phyloP scores from a whole-genome alignment of 2,797 vertebrate species.

The Acanthurus tractus region DNA sequence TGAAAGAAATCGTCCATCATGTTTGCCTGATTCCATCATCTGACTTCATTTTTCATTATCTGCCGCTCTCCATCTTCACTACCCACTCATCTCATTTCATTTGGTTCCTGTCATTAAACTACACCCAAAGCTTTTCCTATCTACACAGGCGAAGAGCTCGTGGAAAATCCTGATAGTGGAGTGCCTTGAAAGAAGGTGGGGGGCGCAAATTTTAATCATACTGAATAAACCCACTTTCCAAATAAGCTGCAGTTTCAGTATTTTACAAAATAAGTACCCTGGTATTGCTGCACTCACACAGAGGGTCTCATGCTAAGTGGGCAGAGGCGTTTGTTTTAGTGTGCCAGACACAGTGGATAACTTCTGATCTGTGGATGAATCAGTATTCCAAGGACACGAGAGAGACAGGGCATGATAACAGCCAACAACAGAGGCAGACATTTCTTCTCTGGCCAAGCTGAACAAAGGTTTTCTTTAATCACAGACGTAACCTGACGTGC shows the following conservation, averaged over 20 bases:
- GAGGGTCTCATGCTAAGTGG: slow-evolving; percentile 33
- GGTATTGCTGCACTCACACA: slow-evolving; percentile 22
- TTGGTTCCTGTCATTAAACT: slow-evolving; percentile 58
- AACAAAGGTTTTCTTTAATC: slow-evolving; percentile 67
- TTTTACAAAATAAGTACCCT: slow-evolving; percentile 26
- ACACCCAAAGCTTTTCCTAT: slow-evolving; percentile 31
- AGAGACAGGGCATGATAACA: slow-evolving; percentile 45
- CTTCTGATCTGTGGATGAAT: slow-evolving; percentile 65
- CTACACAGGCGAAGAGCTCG: slow-evolving; percentile 2
- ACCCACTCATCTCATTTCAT: slow-evolving; percentile 58
- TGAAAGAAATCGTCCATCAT: slow-evolving; percentile 31
- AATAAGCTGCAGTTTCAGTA: background rate
- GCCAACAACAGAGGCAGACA: slow-evolving; percentile 31
- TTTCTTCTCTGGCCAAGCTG: slow-evolving; percentile 36
- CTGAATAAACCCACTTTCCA: slow-evolving; percentile 16
- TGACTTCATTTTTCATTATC: slow-evolving; percentile 65
- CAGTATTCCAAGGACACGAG: slow-evolving; percentile 64
- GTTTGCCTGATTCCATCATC: slow-evolving; percentile 52
- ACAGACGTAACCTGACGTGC: slow-evolving; percentile 25
- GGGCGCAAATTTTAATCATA: slow-evolving; percentile 17
- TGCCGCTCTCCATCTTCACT: slow-evolving; percentile 29
- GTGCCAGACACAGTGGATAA: slow-evolving; percentile 32
- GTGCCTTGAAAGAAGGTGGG: background rate
- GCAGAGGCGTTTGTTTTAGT: slow-evolving; percentile 52
- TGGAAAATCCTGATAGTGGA: slow-evolving; percentile 26